Evolutionary conservation across 1,140 invertebrate genomes (phyloP), one percentile per base, ranked within the genome.

Genomic region (Pseudoatta argentina): DNA sequence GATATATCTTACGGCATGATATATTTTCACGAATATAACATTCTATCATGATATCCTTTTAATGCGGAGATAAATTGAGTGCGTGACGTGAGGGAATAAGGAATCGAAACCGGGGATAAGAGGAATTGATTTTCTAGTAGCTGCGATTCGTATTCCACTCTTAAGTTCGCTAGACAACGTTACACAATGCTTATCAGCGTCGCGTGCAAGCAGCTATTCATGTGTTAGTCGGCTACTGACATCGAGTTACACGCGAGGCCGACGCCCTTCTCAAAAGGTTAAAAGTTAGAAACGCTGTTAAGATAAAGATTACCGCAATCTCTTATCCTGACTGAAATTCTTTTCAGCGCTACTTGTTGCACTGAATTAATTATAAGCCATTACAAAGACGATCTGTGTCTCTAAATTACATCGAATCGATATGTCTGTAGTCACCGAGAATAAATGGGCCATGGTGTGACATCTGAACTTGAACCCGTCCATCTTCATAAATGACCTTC

Each of bases 151-250:
- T 51, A 48, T 24, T 69, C 57, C n/a, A 79, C 30, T 5, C 30
- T 55, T 27, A 16, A 16, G 34, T 69, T 66, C 24, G 14, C 30
- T 12, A 18, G 10, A 21, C 63, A 24, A 14, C 39, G 48, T 66
- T 27, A 61, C 6, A 48, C 44, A 6, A 81, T 69, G 8, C 55
- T 39, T 48, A 81, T 81, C 64, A 44, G 16, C 2, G 3, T 44
- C 67, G 53, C 77, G 81, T 67, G 87, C 77, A 34, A 87, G 34
- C 8, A n/a, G 3, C 12, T 34, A 48, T 87, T 85, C 27, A 44
- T 63, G 39, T 63, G 77, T 82, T 61, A 69, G 53, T 27, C 27
- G 71, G 72, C 27, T 69, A 87, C 57, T 73, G 87, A 87, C 87
- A 77, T 51, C 27, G 24, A 18, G n/a, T 48, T 27, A 30, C 24